Evolutionary conservation across 1,140 invertebrate species (phyloP), one percentile per base, ranked within the genome.

Genomic region (Macrosteles quadrilineatus): DNA sequence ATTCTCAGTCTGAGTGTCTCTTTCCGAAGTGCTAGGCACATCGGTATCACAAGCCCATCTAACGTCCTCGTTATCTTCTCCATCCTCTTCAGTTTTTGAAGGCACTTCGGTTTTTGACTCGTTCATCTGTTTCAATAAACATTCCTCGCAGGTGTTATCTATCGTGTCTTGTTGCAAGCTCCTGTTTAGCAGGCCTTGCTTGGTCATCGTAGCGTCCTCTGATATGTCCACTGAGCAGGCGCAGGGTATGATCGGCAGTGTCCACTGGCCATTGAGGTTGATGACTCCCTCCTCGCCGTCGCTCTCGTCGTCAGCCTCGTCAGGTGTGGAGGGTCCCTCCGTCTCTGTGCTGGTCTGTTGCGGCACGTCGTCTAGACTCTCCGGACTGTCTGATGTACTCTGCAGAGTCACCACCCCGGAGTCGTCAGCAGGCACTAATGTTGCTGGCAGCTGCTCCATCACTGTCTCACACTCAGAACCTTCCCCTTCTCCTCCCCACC

Each of bases 401-500:
- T 50, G 14, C 3, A 50, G 32, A 6, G 32, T 36, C 32, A 36
- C 32, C 32, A 36, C 32, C 32, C 32, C 21, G 6, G 14, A 50
- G 47, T 50, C 47, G 4, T 17, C 21, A 21, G 21, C 47, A 50
- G 47, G 47, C 47, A 50, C 47, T 17, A 21, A 9, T 14, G 55
- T 59, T 11, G 55, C 21, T 14, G 62, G 30, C 23, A 66, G 63
- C 30, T 47, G 25, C 40, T 69, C 68, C 36, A 62, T 47, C 6
- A 75, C 66, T 36, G 75, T 73, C 55, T 79, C 71, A 62, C 72
- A 76, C 50, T 74, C 72, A 57, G 73, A 75, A 2, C 40, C 36
- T 55, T 74, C 70, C 50, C 74, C 43, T 57, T 74, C 70, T 59
- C 74, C 67, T 50, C 72, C 66, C 70, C 68, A 71, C 53, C 71